Conservation (phyloP, 2,888 invertebrate genomes). For the Zaprionus lineosus region DNA sequence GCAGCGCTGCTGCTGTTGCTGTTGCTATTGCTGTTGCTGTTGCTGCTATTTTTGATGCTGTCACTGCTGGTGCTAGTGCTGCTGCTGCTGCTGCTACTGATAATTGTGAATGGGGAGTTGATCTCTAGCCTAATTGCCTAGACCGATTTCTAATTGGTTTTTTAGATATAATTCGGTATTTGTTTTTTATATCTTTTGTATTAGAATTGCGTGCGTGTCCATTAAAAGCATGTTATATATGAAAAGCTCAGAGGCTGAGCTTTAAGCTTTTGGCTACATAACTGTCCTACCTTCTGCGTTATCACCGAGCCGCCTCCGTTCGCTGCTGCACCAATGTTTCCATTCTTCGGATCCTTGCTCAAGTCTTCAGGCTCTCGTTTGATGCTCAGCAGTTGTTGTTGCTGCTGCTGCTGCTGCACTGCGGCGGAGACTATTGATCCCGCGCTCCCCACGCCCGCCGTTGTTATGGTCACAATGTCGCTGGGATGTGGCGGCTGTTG, state of each 20-base stretch:
- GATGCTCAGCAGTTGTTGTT: slow-evolving; percentile 81
- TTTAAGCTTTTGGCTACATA: slow-evolving; percentile 4
- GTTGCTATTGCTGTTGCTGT: slow-evolving; percentile 3
- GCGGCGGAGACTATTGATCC: slow-evolving; percentile 80
- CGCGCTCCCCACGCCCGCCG: slow-evolving; percentile 73
- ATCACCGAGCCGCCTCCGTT: slow-evolving; percentile 65
- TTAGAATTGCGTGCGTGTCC: slow-evolving; percentile 68
- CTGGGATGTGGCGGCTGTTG: slow-evolving; percentile 76
- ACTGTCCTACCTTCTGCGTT: slow-evolving; percentile 81
- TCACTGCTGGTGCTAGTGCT: slow-evolving; percentile 32
- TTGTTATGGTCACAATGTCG: slow-evolving; percentile 78
- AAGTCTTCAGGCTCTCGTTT: slow-evolving; percentile 83
- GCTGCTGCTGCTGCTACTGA: slow-evolving; percentile 22
- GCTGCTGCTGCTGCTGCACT: slow-evolving; percentile 64
- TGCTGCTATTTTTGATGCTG: slow-evolving; percentile 12
- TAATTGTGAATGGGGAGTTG: slow-evolving; percentile 16
- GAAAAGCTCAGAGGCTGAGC: slow-evolving; percentile 33
- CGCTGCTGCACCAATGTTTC: slow-evolving; percentile 68
- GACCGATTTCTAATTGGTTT: slow-evolving; percentile 44
- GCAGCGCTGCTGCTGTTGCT: slow-evolving; percentile 6
- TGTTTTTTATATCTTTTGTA: no score
- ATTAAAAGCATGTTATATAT: slow-evolving; percentile 50
- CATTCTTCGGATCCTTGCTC: slow-evolving; percentile 83
- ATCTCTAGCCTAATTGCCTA: slow-evolving; percentile 18
- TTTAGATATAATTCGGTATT: no score